phyloP scores from a whole-genome alignment of 2,888 invertebrate species.

The Malacosoma neustria region DNA sequence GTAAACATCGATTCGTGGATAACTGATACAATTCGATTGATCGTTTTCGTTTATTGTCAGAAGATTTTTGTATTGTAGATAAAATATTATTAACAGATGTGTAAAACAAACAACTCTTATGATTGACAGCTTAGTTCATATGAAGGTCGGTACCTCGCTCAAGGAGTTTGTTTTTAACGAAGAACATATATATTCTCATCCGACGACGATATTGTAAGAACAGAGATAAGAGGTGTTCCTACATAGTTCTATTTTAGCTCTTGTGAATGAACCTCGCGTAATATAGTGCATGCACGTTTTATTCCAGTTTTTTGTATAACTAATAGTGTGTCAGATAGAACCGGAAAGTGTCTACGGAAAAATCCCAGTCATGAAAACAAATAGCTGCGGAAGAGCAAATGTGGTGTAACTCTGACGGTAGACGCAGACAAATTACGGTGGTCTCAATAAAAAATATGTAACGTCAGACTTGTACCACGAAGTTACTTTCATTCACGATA shows the following conservation, averaged over 20 bases:
- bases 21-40: neutral
- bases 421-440: neutral
- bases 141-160: conserved; percentile 1
- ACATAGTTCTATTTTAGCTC: conserved; percentile 39
- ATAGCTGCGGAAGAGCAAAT: neutral
- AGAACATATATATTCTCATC: conserved; percentile 3
- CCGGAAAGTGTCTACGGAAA: neutral
- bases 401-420: neutral
- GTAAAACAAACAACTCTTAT: neutral
- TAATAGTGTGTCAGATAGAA: conserved; percentile 3
- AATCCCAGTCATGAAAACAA: conserved; percentile 3
- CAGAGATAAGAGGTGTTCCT: conserved; percentile 9
- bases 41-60: neutral
- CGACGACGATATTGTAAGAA: neutral
- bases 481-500: no score
- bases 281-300: conserved; percentile 2
- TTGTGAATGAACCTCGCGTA: conserved; percentile 32
- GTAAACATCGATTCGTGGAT: neutral
- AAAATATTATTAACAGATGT: no score
- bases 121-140: neutral
- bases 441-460: conserved; percentile 3
- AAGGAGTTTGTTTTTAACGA: neutral
- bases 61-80: no score
- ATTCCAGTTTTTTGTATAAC: conserved; percentile 11
- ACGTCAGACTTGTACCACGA: neutral